A percentile compares a stretch with the other conserved stretches of the same genome.
Evolutionary conservation across 2,888 invertebrate species (phyloP).

Genomic region (Pegoplata infirma): DNA sequence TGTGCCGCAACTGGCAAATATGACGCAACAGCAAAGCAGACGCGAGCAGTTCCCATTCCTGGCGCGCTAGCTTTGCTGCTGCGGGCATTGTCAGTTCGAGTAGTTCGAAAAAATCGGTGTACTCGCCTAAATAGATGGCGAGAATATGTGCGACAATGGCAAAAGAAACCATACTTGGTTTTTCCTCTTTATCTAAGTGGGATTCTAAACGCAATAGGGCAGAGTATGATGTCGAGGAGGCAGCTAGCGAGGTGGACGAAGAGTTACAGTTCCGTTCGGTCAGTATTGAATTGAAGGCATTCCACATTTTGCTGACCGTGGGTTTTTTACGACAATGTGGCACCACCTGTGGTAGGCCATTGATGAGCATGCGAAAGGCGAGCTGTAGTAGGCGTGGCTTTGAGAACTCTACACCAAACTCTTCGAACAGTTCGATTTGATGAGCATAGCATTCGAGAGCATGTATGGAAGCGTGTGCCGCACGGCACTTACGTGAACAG

Average conservation of each 20-base stretch:
- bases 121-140: constrained; percentile 68
- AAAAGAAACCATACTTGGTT: constrained; percentile 64
- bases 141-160: constrained; percentile 67
- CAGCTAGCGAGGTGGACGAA: constrained; percentile 61
- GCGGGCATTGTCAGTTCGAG: constrained; percentile 68
- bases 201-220: constrained; percentile 66
- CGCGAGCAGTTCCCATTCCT: constrained; percentile 68
- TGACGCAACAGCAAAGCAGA: constrained; percentile 68
- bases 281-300: constrained; percentile 67
- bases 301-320: constrained; percentile 68
- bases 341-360: constrained; percentile 68
- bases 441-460: constrained; percentile 69
- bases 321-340: constrained; percentile 69
- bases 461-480: constrained; percentile 69
- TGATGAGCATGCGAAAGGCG: constrained; percentile 68
- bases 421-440: constrained; percentile 69
- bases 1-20: constrained; percentile 68
- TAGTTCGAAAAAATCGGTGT: constrained; percentile 68
- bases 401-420: constrained; percentile 66
- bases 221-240: constrained; percentile 67
- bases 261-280: constrained; percentile 65
- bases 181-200: constrained; percentile 63
- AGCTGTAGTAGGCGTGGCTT: constrained; percentile 68
- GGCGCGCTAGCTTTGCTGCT: constrained; percentile 66
- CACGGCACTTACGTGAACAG: constrained; percentile 69